Evolutionary conservation across 2,797 vertebrate species (phyloP).

Genomic region (Limosa lapponica): DNA sequence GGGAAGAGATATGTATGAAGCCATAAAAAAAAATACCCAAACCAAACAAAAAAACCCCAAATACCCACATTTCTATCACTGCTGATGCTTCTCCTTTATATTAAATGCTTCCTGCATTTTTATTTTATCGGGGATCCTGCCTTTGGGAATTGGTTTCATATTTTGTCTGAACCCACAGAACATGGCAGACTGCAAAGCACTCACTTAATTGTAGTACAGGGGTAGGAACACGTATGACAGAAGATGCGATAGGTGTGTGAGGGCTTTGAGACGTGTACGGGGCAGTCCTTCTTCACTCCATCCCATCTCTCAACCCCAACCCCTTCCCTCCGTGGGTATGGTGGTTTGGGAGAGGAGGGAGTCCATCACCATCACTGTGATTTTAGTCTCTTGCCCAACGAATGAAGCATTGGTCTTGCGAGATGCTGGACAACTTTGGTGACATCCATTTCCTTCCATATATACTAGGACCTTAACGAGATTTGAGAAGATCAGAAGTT

Average conservation of each 20-base stretch:
- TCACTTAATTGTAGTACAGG: not conserved
- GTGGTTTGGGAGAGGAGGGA: not conserved
- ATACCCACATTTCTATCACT: not conserved
- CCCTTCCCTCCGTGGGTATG: fast-evolving
- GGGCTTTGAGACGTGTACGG: not conserved
- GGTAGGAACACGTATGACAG: not conserved
- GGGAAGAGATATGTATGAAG: not conserved
- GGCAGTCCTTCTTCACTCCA: not conserved
- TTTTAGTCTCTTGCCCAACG: not conserved
- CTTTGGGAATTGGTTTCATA: not conserved
- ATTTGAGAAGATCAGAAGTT: not conserved
- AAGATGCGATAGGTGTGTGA: not conserved
- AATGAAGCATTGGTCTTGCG: not conserved
- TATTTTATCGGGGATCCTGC: not conserved
- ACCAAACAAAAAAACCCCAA: not conserved
- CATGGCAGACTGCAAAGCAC: fast-evolving
- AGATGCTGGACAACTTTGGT: not conserved
- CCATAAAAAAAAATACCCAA: not conserved
- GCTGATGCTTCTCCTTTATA: not conserved
- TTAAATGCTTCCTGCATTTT: not conserved
- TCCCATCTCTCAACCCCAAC: not conserved
- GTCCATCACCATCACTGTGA: not conserved
- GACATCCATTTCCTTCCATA: not conserved
- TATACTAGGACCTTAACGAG: not conserved
- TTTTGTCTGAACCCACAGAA: not conserved